These are phyloP conservation scores for Galleria mellonella DNA, from an alignment of 1,140 invertebrate species.

Conservation along the genomic window DNA sequence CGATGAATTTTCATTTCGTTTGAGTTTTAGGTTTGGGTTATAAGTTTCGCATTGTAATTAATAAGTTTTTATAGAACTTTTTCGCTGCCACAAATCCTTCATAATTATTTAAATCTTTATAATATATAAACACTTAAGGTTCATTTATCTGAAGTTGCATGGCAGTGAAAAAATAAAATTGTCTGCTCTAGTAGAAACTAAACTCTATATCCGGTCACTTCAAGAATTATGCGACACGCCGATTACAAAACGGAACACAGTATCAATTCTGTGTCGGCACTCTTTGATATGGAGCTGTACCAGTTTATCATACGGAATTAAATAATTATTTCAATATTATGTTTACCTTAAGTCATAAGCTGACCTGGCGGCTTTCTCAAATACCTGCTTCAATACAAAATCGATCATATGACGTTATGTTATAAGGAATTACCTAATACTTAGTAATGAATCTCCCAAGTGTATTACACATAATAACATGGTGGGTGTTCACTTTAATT, in stretches of 20 bases:
- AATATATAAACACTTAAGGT: too few species aligned
- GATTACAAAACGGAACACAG: constrained; percentile 36
- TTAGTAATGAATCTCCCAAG: too few species aligned
- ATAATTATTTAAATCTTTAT: too few species aligned
- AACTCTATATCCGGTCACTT: constrained; percentile 14
- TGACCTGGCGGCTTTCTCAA: constrained; percentile 1
- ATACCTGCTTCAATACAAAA: not conserved
- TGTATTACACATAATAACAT: too few species aligned
- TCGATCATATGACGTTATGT: not conserved
- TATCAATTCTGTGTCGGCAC: constrained; percentile 26
- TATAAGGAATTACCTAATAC: too few species aligned
- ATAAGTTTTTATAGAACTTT: too few species aligned
- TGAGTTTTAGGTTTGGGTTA: too few species aligned
- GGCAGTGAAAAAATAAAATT: not conserved
- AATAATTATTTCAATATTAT: constrained; percentile 9
- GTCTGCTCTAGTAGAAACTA: constrained; percentile 10
- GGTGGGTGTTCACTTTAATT: too few species aligned
- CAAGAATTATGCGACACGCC: constrained; percentile 36
- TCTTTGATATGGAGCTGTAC: constrained; percentile 15
- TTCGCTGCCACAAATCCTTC: too few species aligned
- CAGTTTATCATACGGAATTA: constrained; percentile 20
- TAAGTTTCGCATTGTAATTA: too few species aligned
- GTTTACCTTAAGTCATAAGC: not conserved
- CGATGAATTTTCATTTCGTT: too few species aligned
- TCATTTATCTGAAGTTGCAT: not conserved